Percentiles rank a stretch among this genome's conserved stretches.
Evolutionary conservation across 2,797 vertebrate genomes (phyloP).

Genomic region (Myripristis murdjan): DNA sequence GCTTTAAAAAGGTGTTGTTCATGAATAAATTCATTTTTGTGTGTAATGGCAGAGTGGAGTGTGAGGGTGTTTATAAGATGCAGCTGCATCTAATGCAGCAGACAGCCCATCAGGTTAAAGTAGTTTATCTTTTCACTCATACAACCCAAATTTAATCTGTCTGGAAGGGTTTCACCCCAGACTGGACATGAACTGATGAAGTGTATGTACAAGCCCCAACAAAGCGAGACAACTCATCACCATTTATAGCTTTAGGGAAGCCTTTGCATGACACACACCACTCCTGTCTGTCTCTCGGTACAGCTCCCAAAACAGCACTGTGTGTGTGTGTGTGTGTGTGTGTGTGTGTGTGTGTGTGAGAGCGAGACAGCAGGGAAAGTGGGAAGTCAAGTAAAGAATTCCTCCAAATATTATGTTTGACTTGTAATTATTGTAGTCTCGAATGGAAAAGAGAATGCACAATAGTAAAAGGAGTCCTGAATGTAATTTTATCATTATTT

Average conservation of each 20-base stretch:
- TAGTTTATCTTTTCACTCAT: constrained; percentile 8
- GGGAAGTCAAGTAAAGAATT: not conserved
- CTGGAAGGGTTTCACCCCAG: constrained; percentile 25
- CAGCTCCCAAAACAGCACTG: constrained; percentile 1
- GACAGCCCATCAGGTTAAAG: not conserved
- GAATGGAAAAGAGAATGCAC: not conserved
- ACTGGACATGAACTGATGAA: constrained; percentile 7
- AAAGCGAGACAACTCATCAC: constrained; percentile 36
- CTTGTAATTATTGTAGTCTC: not conserved
- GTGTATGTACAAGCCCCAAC: constrained; percentile 4
- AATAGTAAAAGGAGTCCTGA: not conserved
- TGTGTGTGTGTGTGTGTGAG: not conserved
- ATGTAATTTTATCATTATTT: not conserved
- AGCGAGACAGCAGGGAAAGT: not conserved
- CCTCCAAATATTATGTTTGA: not conserved
- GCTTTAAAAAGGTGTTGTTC: too few species aligned
- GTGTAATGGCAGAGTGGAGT: too few species aligned
- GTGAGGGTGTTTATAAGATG: too few species aligned
- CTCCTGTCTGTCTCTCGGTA: not conserved
- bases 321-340: too few species aligned
- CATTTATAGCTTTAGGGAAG: constrained; percentile 38
- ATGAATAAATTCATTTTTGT: too few species aligned
- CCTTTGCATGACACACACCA: not conserved
- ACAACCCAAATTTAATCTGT: constrained; percentile 4
- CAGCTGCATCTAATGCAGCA: not conserved